These are phyloP conservation scores for Rhabdomys pumilio DNA, from an alignment of 2,797 vertebrate genomes.

Conservation along the genomic window DNA sequence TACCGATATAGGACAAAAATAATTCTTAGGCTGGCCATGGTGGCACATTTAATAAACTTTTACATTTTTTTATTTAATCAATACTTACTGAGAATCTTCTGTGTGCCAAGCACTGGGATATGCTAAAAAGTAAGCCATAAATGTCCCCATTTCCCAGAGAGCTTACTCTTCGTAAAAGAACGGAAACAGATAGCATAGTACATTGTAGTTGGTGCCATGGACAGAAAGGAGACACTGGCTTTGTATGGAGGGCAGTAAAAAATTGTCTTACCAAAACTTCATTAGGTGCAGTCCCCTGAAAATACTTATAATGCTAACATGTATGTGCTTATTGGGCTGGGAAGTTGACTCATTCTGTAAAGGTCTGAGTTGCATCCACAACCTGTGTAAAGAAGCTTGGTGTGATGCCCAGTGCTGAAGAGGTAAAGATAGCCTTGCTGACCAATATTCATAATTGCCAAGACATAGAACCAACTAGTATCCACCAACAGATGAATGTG, in stretches of 20 bases:
- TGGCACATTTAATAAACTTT: neutral
- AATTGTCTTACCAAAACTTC: neutral
- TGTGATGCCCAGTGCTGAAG: neutral
- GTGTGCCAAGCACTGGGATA: neutral
- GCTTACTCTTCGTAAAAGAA: constrained; percentile 36
- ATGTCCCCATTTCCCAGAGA: neutral
- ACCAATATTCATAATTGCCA: neutral
- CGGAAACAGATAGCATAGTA: neutral
- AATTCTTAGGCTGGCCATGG: neutral
- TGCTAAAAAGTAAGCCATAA: constrained; percentile 19
- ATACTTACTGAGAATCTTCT: constrained; percentile 34
- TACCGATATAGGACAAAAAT: neutral
- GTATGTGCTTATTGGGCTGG: neutral
- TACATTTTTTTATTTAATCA: constrained; percentile 28
- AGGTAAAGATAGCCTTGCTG: neutral
- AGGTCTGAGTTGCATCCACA: neutral
- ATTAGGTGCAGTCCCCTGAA: constrained; percentile 42
- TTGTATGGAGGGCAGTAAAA: constrained; percentile 38
- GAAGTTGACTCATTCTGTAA: neutral
- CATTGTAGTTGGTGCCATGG: neutral
- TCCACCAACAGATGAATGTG: neutral
- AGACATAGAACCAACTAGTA: neutral
- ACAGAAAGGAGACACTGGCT: neutral
- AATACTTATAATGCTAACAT: constrained; percentile 48
- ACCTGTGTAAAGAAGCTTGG: neutral